phyloP scores from a whole-genome alignment of 2,113 vertebrate genomes.

The Salvelinus fontinalis region DNA sequence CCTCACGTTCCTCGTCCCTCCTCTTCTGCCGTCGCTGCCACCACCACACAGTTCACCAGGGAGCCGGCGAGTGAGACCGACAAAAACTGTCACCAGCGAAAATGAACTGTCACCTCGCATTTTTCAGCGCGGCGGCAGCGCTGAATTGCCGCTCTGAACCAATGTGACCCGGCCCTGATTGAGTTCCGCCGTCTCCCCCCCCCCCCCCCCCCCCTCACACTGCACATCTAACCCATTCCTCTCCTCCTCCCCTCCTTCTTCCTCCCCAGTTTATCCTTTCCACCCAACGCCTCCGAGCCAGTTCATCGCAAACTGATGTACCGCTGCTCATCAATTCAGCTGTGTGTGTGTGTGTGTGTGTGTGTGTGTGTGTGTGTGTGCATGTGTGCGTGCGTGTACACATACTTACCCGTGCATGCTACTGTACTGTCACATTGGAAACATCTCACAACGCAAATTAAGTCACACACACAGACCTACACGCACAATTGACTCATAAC shows the following conservation, averaged over 20 bases:
- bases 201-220: not conserved
- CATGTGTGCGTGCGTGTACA: not conserved
- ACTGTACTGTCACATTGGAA: not conserved
- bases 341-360: constrained; percentile 2
- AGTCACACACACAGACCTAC: not conserved
- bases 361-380: constrained; percentile 7
- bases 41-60: constrained; percentile 71
- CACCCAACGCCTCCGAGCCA: constrained; percentile 59
- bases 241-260: constrained; percentile 6
- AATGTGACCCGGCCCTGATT: constrained; percentile 84
- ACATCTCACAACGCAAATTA: not conserved
- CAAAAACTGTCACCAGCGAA: constrained; percentile 80
- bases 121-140: constrained; percentile 82
- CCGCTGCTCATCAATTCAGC: constrained; percentile 56
- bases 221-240: not conserved
- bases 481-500: not conserved
- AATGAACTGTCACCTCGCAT: constrained; percentile 93
- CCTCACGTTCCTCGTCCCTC: not conserved
- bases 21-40: constrained; percentile 7
- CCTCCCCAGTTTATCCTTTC: constrained; percentile 11
- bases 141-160: constrained; percentile 85
- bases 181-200: constrained; percentile 83
- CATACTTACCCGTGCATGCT: constrained; percentile 2
- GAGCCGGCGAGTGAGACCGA: constrained; percentile 84
- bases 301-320: constrained; percentile 68